These are phyloP conservation scores for Endotricha flammealis DNA, from an alignment of 2,888 invertebrate species.

Conservation along the genomic window DNA sequence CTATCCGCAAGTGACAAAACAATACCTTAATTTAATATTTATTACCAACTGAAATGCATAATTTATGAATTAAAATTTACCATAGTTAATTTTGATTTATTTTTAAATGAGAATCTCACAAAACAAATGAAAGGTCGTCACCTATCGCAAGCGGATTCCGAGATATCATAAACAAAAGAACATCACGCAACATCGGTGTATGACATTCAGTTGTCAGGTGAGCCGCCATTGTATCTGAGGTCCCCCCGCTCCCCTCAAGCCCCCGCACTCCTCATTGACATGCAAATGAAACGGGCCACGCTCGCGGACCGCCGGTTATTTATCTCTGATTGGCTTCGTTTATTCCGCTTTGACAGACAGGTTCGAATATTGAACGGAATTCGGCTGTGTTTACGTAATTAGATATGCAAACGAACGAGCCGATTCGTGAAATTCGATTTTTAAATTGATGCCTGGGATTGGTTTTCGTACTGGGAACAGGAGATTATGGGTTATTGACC, in stretches of 20 bases:
- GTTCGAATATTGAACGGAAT: constrained; percentile 60
- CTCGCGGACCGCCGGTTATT: constrained; percentile 67
- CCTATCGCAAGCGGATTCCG: constrained; percentile 3
- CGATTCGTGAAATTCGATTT: constrained; percentile 18
- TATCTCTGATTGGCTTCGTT: constrained; percentile 75
- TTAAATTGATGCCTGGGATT: constrained; percentile 17
- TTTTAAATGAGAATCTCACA: too few species aligned
- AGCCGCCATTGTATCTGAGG: constrained; percentile 43
- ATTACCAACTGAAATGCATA: too few species aligned
- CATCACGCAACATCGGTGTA: constrained; percentile 17
- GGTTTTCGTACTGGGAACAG: constrained; percentile 11
- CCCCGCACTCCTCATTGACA: constrained; percentile 54
- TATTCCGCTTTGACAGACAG: constrained; percentile 70
- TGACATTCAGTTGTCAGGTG: constrained; percentile 47
- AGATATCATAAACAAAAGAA: constrained; percentile 14
- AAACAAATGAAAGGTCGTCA: too few species aligned
- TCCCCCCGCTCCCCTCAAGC: constrained; percentile 22
- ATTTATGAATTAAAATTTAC: too few species aligned
- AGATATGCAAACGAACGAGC: constrained; percentile 40
- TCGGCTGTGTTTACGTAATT: constrained; percentile 53
- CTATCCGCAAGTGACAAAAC: too few species aligned
- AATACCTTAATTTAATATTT: too few species aligned
- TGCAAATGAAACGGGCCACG: constrained; percentile 69
- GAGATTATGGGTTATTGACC: background rate
- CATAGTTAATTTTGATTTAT: too few species aligned